A percentile compares a stretch with the other conserved stretches of the same genome.
phyloP scores from a whole-genome alignment of 2,888 invertebrate species.

The Scaptomyza cyrtandrae region DNA sequence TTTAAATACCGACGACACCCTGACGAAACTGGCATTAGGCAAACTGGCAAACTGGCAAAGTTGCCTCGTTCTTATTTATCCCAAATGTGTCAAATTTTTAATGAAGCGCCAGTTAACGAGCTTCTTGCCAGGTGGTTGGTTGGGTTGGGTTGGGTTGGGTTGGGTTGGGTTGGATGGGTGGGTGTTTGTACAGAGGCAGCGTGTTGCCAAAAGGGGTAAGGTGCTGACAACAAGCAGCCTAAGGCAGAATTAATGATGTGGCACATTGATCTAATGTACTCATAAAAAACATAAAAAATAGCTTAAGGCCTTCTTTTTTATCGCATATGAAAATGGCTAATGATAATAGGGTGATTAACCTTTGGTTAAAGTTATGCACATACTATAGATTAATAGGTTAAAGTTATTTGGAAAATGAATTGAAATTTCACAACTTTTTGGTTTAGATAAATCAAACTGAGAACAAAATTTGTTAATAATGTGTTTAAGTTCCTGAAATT shows the following conservation, averaged over 20 bases:
- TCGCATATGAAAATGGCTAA: conserved; percentile 12
- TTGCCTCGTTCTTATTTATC: conserved; percentile 20
- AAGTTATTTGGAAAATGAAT: neutral
- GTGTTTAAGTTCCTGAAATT: no score
- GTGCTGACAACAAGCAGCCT: conserved; percentile 27
- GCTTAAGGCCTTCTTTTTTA: conserved; percentile 9
- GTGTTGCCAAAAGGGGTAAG: neutral
- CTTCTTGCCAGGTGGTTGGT: conserved; percentile 32
- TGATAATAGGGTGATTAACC: neutral
- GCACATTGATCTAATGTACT: neutral
- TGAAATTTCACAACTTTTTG: no score
- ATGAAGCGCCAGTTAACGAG: conserved; percentile 74
- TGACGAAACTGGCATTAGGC: neutral
- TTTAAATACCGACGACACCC: conserved; percentile 24
- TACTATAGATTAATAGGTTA: conserved; percentile 3
- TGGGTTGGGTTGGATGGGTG: no score
- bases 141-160: neutral
- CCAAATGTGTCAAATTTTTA: conserved; percentile 74
- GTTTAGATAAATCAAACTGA: no score
- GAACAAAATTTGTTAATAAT: no score
- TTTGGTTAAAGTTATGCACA: neutral
- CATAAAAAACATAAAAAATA: no score
- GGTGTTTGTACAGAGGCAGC: no score
- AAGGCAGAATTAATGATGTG: conserved; percentile 49
- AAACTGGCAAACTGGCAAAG: neutral